Base-by-base conservation (phyloP, 2,888 invertebrate genomes). In the Melieria crassipennis region DNA sequence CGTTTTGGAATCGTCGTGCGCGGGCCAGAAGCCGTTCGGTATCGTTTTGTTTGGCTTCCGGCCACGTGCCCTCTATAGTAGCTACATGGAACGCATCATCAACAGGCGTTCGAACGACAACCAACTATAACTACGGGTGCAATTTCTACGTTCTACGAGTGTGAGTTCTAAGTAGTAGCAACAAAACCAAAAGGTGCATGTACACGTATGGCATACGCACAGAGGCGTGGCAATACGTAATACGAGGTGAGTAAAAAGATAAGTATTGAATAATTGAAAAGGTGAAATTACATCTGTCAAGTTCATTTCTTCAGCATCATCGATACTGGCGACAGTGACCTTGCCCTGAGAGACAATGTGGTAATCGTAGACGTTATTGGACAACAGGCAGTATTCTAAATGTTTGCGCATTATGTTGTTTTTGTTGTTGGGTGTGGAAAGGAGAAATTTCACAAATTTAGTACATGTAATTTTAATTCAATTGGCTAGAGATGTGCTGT, bases 321-420 rank as follows among this genome's bases (percentile, higher is more conserved):
- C 96, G 86, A 98, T 92, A 88, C 92, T 92, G 85, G 97, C 94
- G 87, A 98, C 97, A 82, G 94, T 93, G 82, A 92, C 92, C 90
- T 95, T 96, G 89, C 97, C 97, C 91, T 98, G 97, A 87, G 96
- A 92, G 87, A 96, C 91, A 91, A 94, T 95, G 90, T 92, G 89
- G 91, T 96, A 97, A 88, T 94, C 93, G 88, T 89, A 88, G 89
- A 95, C 87, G 89, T 95, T 92, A 88, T 94, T 90, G 85, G 91
- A 90, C 87, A 96, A 91, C 87, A 92, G 87, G 90, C 94, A 92
- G 78, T 56, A 30, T 3, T 81, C 86, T 86, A 82, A 63, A 67
- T 70, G 70, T 73, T 68, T 65, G 63, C 47, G 63, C 43, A 45
- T 69, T 67, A n/a, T 58, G 30, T 65, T 62, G 69, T 61, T 55